Evolutionary conservation across 2,888 invertebrate species (phyloP).

Genomic region (Anodontia alba): DNA sequence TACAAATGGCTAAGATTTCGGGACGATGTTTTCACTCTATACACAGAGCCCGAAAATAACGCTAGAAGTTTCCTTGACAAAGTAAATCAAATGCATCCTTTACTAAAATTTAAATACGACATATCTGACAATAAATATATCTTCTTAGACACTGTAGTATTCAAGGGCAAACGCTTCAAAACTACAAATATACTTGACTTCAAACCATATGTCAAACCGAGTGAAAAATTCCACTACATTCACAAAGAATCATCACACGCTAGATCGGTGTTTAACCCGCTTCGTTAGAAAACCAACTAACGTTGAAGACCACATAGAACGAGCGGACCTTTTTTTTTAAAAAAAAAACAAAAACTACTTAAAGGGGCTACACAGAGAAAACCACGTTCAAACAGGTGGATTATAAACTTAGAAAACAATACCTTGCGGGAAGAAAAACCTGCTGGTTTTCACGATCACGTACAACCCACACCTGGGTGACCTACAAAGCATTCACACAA

Average conservation of each 20-base stretch:
- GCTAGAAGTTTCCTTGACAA: background rate
- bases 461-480: no score
- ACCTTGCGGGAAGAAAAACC: no score
- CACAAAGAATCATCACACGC: slow-evolving; percentile 6
- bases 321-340: no score
- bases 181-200: background rate
- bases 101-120: background rate
- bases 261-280: background rate
- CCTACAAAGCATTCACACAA: no score
- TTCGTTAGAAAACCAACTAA: no score
- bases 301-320: no score
- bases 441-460: no score
- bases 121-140: background rate
- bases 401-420: no score
- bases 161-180: background rate
- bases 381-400: no score
- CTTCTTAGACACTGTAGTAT: background rate
- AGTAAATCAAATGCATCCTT: background rate
- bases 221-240: background rate
- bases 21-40: background rate
- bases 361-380: no score
- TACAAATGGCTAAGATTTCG: slow-evolving; percentile 1
- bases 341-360: no score
- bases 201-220: slow-evolving; percentile 8
- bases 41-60: background rate